A percentile compares a stretch with the other conserved stretches of the same genome.
Conservation (phyloP, 2,888 invertebrate genomes). For the Agriotes lineatus region DNA sequence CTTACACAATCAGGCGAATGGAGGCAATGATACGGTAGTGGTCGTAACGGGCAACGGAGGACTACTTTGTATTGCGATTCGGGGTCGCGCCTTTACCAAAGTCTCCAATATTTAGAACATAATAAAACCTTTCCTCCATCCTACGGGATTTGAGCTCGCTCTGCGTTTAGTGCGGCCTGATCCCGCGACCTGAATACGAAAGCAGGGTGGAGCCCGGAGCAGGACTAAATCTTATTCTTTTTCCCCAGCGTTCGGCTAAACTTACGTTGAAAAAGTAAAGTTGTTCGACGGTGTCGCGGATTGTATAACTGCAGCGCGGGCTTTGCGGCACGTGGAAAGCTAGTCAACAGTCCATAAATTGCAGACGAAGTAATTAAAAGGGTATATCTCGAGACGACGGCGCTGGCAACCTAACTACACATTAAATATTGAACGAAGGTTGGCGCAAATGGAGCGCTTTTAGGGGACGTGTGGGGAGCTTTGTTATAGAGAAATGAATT, state of each 20-base stretch:
- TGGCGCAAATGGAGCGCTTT: neutral
- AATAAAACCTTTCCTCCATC: constrained; percentile 55
- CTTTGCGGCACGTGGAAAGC: neutral
- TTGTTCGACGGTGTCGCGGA: constrained; percentile 7
- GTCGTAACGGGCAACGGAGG: constrained; percentile 12
- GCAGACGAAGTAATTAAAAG: neutral
- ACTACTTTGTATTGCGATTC: constrained; percentile 38
- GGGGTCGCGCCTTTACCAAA: constrained; percentile 44
- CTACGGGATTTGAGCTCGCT: constrained; percentile 53
- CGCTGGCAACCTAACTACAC: neutral
- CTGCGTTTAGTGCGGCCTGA: constrained; percentile 52
- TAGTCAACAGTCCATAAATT: neutral
- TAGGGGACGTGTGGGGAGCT: neutral
- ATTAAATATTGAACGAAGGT: constrained; percentile 1
- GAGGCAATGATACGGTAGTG: neutral
- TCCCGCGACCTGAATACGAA: constrained; percentile 54
- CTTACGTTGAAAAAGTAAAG: constrained; percentile 31
- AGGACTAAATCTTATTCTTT: constrained; percentile 38
- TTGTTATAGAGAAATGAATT: neutral
- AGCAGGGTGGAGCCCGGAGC: constrained; percentile 38
- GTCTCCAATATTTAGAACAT: constrained; percentile 58
- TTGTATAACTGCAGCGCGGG: neutral
- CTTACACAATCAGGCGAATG: constrained; percentile 1
- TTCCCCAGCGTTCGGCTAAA: constrained; percentile 24
- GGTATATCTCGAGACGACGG: neutral